Evolutionary conservation across 1,140 invertebrate species (phyloP), one percentile per base, ranked within the genome.

Genomic region (Apolygus lucorum): DNA sequence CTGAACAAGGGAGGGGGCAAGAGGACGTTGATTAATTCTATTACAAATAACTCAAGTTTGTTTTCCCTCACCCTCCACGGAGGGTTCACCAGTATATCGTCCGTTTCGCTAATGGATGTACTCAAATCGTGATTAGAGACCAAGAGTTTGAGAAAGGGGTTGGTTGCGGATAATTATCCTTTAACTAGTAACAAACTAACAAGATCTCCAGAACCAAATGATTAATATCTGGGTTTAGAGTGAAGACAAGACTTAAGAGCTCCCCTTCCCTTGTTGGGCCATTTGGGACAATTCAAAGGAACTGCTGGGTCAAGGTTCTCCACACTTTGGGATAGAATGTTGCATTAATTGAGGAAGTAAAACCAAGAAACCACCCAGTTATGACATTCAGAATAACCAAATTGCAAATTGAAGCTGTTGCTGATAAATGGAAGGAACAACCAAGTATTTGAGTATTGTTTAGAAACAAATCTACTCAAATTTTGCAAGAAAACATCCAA

Each of bases 31-130:
- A 66, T 66, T 66, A 66, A 66, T 66, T 66, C 64, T 28, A 66
- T 66, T 66, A 66, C 64, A 66, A 66, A 66, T 66, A 66, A 66
- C 64, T 66, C 64, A 66, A 66, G 64, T 66, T 66, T 66, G 64
- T 66, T 34, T 21, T 28, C 24, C n/a, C 4, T 4, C 22, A 8
- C 54, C 54, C 4, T 21, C 2, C 54, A 11, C 22, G 8, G 8
- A 21, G 54, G 54, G 11, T 13, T 59, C 11, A 25, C 27, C 64
- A 66, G 64, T 66, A 66, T 66, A 66, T 66, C 64, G 64, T 34
- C 64, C 26, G 64, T 8, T 34, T 66, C 64, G 64, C 64, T 66
- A 66, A 66, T 66, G 64, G 64, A 66, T 66, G 26, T 66, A 66
- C 64, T 66, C 64, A 66, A 66, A 66, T 66, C 64, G 64, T 66